Evolutionary conservation across 2,113 vertebrate species (phyloP).

Genomic region (Atlantisia rogersi): DNA sequence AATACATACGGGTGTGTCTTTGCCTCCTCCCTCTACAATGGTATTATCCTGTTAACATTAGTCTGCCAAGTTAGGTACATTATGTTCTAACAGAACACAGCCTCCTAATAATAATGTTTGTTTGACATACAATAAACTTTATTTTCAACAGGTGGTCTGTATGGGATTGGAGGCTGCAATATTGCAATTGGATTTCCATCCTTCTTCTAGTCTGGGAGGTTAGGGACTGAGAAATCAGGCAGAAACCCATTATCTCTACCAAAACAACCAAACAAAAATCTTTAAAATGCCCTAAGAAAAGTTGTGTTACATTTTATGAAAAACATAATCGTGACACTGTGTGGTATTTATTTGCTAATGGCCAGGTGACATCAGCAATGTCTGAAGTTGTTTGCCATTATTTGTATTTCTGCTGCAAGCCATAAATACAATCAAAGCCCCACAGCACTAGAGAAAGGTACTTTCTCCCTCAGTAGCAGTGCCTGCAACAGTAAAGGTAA

Average conservation of each 20-base stretch:
- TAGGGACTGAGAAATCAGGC: not conserved
- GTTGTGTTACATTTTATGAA: not conserved
- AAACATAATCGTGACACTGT: not conserved
- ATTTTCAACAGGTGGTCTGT: not conserved
- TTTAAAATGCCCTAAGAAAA: not conserved
- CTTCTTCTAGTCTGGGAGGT: not conserved
- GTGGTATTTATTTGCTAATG: not conserved
- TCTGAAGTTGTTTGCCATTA: not conserved
- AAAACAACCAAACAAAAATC: not conserved
- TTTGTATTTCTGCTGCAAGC: not conserved
- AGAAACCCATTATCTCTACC: not conserved
- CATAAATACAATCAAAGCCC: not conserved
- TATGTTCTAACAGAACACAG: not conserved
- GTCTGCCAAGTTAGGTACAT: slow-evolving; percentile 29
- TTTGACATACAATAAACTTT: not conserved
- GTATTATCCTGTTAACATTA: slow-evolving; percentile 19
- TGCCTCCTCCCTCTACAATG: slow-evolving; percentile 30
- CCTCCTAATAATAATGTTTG: not conserved
- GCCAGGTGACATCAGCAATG: not conserved
- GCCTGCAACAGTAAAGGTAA: not conserved
- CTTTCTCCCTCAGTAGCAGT: not conserved
- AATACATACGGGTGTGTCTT: not conserved
- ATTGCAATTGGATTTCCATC: not conserved
- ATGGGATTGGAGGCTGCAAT: not conserved
- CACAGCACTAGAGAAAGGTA: not conserved